Conservation (phyloP, 1,140 invertebrate genomes). For the Monochamus saltuarius region DNA sequence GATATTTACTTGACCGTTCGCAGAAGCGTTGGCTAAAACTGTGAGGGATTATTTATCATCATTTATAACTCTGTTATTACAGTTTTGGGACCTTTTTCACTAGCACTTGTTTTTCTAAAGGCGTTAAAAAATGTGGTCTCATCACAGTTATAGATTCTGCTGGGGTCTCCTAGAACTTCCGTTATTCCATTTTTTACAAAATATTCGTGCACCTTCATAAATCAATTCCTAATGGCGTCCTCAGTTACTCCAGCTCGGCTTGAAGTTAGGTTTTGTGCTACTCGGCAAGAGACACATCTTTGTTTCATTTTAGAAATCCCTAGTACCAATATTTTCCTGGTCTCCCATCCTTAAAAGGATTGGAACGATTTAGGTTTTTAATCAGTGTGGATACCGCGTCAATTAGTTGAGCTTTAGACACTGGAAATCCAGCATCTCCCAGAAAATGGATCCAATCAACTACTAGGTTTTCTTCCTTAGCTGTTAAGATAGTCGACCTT, state of each 20-base stretch:
- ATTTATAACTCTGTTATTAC: slow-evolving; percentile 30
- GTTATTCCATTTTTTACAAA: slow-evolving; percentile 35
- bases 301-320: slow-evolving; percentile 17
- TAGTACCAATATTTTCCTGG: slow-evolving; percentile 22
- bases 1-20: slow-evolving; percentile 36
- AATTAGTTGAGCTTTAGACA: slow-evolving; percentile 30
- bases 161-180: slow-evolving; percentile 40
- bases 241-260: background rate
- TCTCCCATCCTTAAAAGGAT: slow-evolving; percentile 24
- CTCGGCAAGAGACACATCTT: background rate
- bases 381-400: slow-evolving; percentile 22
- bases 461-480: slow-evolving; percentile 13
- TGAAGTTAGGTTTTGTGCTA: slow-evolving; percentile 5
- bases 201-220: slow-evolving; percentile 34
- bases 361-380: slow-evolving; percentile 16
- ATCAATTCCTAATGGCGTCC: slow-evolving; percentile 30
- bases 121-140: slow-evolving; percentile 46
- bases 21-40: slow-evolving; percentile 41
- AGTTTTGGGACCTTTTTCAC: slow-evolving; percentile 36
- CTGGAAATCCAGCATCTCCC: slow-evolving; percentile 23
- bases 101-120: slow-evolving; percentile 42
- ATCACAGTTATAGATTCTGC: slow-evolving; percentile 49
- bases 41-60: slow-evolving; percentile 38
- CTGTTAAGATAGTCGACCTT: background rate
- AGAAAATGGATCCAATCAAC: slow-evolving; percentile 11